Evolutionary conservation across 64 coral and sea anemone genomes (phyloP).

Genomic region (Catalaphyllia jardinei): DNA sequence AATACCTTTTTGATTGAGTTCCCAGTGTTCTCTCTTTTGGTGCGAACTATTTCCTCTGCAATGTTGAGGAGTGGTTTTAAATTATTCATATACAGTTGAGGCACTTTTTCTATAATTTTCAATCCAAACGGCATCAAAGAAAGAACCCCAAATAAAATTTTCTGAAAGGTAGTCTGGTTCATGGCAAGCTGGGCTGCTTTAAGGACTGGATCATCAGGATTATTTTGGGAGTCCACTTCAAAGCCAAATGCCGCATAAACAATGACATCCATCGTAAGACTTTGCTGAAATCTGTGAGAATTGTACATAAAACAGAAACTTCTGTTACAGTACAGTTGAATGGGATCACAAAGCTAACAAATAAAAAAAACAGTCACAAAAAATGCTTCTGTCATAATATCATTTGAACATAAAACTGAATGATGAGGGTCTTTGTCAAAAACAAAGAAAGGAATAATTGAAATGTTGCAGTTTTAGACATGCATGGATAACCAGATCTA

Average conservation of each 20-base stretch:
- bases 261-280: constrained; percentile 51
- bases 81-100: neutral
- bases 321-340: too few species aligned
- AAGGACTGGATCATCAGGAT: constrained; percentile 54
- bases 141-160: neutral
- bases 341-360: too few species aligned
- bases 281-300: constrained; percentile 33
- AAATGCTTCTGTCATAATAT: too few species aligned
- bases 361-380: too few species aligned
- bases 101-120: neutral
- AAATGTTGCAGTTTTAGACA: too few species aligned
- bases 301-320: too few species aligned
- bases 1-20: neutral
- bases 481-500: too few species aligned
- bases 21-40: neutral
- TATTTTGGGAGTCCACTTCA: constrained; percentile 49
- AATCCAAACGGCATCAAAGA: neutral
- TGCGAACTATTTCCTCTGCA: constrained; percentile 11
- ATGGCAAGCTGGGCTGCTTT: neutral
- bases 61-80: neutral
- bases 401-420: too few species aligned
- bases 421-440: too few species aligned
- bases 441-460: too few species aligned
- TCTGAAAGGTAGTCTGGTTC: neutral
- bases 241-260: constrained; percentile 59